Evolutionary conservation across 2,797 vertebrate genomes (phyloP).

Genomic region (Gymnothorax javanicus): DNA sequence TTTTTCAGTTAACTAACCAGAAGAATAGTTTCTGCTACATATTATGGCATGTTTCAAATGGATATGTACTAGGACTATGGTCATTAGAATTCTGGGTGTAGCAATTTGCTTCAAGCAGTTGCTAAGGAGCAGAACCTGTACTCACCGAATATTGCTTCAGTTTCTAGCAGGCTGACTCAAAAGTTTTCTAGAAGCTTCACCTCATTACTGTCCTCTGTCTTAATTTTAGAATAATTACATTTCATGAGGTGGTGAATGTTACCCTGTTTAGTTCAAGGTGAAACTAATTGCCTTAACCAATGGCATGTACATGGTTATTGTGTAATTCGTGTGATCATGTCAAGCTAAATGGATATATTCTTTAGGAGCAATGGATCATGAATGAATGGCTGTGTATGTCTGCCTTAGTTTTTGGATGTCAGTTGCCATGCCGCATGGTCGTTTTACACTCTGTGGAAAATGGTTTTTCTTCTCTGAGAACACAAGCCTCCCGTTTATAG

Average conservation of each 20-base stretch:
- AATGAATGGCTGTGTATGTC: neutral
- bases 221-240: neutral
- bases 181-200: constrained; percentile 8
- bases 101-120: neutral
- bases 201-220: neutral
- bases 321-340: neutral
- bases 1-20: constrained; percentile 80
- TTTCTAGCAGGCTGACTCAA: neutral
- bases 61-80: neutral
- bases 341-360: neutral
- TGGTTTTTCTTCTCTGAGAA: neutral
- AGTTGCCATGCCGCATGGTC: neutral
- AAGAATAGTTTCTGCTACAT: constrained; percentile 22
- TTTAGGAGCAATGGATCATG: neutral
- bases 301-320: neutral
- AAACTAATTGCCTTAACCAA: neutral
- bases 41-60: neutral
- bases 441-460: neutral
- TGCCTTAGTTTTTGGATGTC: neutral
- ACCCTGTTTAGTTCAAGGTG: neutral
- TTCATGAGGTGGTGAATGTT: neutral
- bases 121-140: neutral
- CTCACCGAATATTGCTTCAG: neutral
- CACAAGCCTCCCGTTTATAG: neutral
- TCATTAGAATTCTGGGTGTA: neutral